Conservation (phyloP, 2,113 vertebrate genomes). For the Polyodon spathula region DNA sequence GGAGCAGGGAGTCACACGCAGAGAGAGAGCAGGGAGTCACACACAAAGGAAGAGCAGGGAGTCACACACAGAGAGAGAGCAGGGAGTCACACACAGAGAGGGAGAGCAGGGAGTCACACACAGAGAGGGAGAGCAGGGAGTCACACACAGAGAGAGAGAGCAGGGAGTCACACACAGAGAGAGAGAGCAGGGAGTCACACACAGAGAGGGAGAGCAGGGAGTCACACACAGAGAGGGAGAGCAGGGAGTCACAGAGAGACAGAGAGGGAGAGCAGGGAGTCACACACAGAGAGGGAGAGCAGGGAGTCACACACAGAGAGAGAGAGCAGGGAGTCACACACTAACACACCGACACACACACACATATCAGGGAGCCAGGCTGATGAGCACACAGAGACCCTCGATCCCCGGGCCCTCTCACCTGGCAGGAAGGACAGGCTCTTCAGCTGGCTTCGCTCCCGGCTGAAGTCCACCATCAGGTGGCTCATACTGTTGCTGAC, state of each 20-base stretch:
- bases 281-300: constrained; percentile 6
- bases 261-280: neutral
- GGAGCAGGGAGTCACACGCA: no score
- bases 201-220: constrained; percentile 5
- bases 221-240: no score
- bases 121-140: constrained; percentile 5
- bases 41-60: neutral
- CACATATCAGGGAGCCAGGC: no score
- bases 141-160: neutral
- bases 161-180: neutral
- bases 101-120: neutral
- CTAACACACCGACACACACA: no score
- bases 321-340: neutral
- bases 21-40: neutral
- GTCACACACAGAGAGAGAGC: constrained; percentile 8
- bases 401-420: constrained; percentile 47
- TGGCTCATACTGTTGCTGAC: constrained; percentile 95
- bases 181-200: no score
- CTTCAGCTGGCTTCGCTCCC: constrained; percentile 75
- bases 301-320: no score
- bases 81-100: no score
- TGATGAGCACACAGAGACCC: no score
- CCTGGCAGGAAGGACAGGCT: constrained; percentile 84
- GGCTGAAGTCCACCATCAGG: constrained; percentile 92
- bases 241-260: no score